Percentiles rank a stretch among this genome's conserved stretches.
Conservation (phyloP, 2,888 invertebrate genomes). For the Acleris literana region DNA sequence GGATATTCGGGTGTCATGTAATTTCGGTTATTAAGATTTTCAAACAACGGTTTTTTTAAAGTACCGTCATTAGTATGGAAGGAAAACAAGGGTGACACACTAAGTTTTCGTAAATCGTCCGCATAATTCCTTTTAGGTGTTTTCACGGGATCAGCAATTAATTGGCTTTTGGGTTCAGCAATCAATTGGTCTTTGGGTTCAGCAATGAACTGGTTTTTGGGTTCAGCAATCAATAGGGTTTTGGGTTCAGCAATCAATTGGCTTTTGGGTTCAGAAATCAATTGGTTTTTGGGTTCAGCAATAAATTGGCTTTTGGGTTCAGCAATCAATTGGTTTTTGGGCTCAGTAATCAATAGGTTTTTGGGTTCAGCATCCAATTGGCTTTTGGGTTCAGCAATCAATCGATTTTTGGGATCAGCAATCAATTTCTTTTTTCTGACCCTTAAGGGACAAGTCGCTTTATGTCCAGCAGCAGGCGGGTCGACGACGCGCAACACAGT, state of each 20-base stretch:
- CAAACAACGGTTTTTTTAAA: constrained; percentile 18
- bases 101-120: constrained; percentile 48
- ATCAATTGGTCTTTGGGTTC: no score
- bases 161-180: no score
- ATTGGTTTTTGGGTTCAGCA: background rate
- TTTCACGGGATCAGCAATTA: background rate
- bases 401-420: background rate
- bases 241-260: no score
- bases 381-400: no score
- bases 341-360: background rate
- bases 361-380: no score
- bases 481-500: no score
- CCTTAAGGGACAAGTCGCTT: background rate
- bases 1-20: no score
- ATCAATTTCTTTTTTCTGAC: background rate
- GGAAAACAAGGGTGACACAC: constrained; percentile 58
- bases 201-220: no score
- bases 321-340: background rate
- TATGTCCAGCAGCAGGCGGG: no score
- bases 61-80: constrained; percentile 50
- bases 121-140: constrained; percentile 29
- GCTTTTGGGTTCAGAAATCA: no score
- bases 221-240: background rate
- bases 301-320: background rate
- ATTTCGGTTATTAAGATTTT: constrained; percentile 11